Evolutionary conservation across 2,888 invertebrate genomes (phyloP), one percentile per base, ranked within the genome.

Genomic region (Carabus problematicus): DNA sequence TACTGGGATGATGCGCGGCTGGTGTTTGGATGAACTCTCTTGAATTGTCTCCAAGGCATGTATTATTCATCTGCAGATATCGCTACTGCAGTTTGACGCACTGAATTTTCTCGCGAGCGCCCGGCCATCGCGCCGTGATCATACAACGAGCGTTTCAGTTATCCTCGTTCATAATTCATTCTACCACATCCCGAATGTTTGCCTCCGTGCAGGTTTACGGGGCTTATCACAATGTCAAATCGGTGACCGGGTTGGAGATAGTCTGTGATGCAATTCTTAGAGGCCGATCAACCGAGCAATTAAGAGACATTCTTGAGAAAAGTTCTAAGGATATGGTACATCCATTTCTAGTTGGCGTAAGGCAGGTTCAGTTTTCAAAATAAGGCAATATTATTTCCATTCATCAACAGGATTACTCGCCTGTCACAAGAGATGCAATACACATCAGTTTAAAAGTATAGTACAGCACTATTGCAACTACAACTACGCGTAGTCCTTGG

Each of bases 101-200:
- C 42, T 43, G 60, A 19, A 42, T 43, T 43, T 41, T 41, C 16
- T 55, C 29, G 39, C 41, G 7, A 11, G 19, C 42, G 19, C 43
- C 14, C 9, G 4, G 16, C 16, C 19, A 52, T 52, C 52, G n/a
- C 52, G 14, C 45, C 45, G 45, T 14, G 3, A 12, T 29, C 29
- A 29, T 29, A 6, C 29, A 3, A 6, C 29, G 29, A 60, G 60
- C 67, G 59, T 47, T 67, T 67, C 60, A 67, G 60, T 67, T 67
- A 67, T 67, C 60, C 67, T 60, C 52, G 18, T 67, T 67, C 67
- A 67, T 67, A 67, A 67, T 67, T 67, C 67, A 67, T 67, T 60
- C 52, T 52, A 52, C 52, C 9, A 52, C 19, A 52, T 9, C 52
- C n/a, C 16, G 16, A 52, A 18, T 12, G 29, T 29, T n/a, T 56